Conservation (phyloP, 2,113 vertebrate genomes). For the Puma concolor region DNA sequence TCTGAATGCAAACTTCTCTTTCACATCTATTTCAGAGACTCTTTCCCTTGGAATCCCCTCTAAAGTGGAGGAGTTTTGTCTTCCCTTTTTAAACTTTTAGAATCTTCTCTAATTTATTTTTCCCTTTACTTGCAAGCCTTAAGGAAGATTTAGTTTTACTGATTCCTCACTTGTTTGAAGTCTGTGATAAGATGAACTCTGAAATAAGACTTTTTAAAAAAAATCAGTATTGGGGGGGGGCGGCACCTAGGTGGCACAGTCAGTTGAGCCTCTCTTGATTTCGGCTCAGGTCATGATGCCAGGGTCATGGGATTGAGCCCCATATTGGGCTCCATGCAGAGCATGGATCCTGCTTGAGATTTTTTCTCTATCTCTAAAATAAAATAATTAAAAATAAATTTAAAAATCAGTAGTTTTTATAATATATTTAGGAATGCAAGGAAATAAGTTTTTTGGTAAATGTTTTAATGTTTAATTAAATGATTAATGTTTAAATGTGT, state of each 20-base stretch:
- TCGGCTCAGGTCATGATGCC: too few relatives aligned
- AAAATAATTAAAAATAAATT: not conserved
- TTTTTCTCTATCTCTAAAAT: too few relatives aligned
- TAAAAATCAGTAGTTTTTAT: not conserved
- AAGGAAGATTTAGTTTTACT: not conserved
- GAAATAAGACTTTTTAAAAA: not conserved
- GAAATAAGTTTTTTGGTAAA: not conserved
- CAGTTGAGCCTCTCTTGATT: too few relatives aligned
- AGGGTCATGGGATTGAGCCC: too few relatives aligned
- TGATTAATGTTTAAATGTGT: too few relatives aligned
- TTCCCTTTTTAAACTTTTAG: not conserved
- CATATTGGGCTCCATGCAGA: too few relatives aligned
- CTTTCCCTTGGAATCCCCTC: not conserved
- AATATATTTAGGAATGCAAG: not conserved
- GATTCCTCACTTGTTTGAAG: not conserved
- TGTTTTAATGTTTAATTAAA: not conserved
- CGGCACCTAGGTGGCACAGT: too few relatives aligned
- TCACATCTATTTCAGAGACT: not conserved
- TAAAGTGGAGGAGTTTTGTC: not conserved
- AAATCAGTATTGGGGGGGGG: too few relatives aligned
- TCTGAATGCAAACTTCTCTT: not conserved
- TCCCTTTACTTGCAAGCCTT: not conserved
- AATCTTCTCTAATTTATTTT: not conserved
- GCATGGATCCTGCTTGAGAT: too few relatives aligned
- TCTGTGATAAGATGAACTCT: not conserved